Evolutionary conservation across 1,140 invertebrate species (phyloP).

Genomic region (Kradibia gibbosae): DNA sequence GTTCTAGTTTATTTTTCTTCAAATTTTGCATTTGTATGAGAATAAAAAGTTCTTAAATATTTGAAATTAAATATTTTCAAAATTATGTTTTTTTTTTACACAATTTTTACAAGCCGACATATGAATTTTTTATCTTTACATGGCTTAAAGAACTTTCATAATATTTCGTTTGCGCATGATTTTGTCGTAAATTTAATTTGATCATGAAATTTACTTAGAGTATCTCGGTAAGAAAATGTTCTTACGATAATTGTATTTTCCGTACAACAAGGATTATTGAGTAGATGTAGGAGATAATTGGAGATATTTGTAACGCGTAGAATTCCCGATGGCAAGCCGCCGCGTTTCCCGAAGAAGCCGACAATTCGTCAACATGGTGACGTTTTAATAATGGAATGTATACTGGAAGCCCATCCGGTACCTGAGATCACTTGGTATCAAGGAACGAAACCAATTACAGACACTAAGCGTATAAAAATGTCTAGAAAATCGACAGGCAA

Average conservation of each 20-base stretch:
- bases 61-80: neutral
- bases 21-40: no score
- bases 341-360: slow-evolving; percentile 97
- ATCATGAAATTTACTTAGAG: neutral
- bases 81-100: no score
- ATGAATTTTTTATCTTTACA: no score
- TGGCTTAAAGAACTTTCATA: no score
- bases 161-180: no score
- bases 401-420: slow-evolving; percentile 93
- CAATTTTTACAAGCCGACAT: no score
- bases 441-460: slow-evolving; percentile 85
- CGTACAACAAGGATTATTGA: neutral
- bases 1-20: no score
- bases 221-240: neutral
- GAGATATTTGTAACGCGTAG: slow-evolving; percentile 70
- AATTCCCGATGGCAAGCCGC: slow-evolving; percentile 95
- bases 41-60: neutral
- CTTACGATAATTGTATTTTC: neutral
- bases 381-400: slow-evolving; percentile 94
- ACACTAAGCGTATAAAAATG: slow-evolving; percentile 89
- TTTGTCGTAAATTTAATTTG: no score
- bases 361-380: slow-evolving; percentile 96
- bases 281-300: slow-evolving; percentile 2
- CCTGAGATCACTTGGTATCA: slow-evolving; percentile 98
- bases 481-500: slow-evolving; percentile 87